These are phyloP conservation scores for Zoanthus gigantus DNA, from an alignment of 92 coral and sea anemone species.

Conservation along the genomic window DNA sequence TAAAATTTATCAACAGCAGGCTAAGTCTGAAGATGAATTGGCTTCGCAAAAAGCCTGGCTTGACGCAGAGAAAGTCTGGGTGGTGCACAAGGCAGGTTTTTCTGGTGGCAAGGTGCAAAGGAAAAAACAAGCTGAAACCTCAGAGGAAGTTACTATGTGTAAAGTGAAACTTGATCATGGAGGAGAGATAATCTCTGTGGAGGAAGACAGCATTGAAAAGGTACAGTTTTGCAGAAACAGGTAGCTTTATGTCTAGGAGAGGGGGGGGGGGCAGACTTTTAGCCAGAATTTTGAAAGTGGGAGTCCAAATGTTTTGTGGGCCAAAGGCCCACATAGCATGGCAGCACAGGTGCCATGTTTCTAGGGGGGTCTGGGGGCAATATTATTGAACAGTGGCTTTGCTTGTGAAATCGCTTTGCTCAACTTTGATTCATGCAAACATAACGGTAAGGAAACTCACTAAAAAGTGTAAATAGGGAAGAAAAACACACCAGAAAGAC, in stretches of 20 bases:
- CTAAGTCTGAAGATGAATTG: conserved; percentile 94
- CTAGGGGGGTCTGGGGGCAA: no score
- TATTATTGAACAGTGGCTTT: no score
- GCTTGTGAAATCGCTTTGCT: no score
- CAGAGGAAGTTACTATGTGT: conserved; percentile 81
- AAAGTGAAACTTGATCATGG: conserved; percentile 98
- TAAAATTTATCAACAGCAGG: conserved; percentile 48
- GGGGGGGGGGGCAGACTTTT: no score
- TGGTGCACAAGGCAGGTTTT: conserved; percentile 96
- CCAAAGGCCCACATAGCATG: no score
- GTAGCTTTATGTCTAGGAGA: no score
- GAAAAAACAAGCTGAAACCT: conserved; percentile 47
- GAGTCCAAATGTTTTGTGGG: no score
- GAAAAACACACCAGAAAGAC: conserved; percentile 43
- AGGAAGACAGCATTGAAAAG: conserved; percentile 97
- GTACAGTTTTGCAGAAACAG: conserved; percentile 39
- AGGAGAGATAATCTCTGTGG: conserved; percentile 93
- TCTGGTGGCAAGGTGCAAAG: conserved; percentile 96
- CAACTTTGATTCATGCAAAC: no score
- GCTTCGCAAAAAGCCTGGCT: conserved; percentile 97
- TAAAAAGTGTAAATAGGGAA: not conserved
- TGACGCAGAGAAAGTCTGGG: conserved; percentile 98
- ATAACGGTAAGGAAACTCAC: not conserved
- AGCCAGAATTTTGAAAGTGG: no score
- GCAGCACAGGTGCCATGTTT: no score